These are phyloP conservation scores for Chitala chitala DNA, from an alignment of 2,113 vertebrate genomes.

Conservation along the genomic window DNA sequence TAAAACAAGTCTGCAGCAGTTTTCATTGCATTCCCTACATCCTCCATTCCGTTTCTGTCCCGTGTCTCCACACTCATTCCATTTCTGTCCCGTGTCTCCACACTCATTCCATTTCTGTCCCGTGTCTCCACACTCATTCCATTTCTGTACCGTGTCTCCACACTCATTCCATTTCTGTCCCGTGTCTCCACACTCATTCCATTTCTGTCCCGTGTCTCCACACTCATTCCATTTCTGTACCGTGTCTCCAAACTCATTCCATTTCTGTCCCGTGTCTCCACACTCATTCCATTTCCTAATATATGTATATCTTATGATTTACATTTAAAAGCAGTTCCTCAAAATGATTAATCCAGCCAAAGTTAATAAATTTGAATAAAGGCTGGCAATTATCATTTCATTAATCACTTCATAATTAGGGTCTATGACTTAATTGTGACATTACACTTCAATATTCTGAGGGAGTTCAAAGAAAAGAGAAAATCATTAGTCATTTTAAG, in stretches of 20 bases:
- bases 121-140: no score
- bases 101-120: no score
- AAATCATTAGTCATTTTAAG: slow-evolving; percentile 62
- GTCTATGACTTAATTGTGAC: slow-evolving; percentile 59
- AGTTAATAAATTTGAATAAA: slow-evolving; percentile 58
- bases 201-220: no score
- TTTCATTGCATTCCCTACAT: no score
- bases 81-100: no score
- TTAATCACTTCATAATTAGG: slow-evolving; percentile 79
- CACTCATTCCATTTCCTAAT: not conserved
- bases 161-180: no score
- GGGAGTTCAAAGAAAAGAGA: slow-evolving; percentile 56
- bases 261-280: not conserved
- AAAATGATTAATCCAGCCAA: slow-evolving; percentile 61
- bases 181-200: no score
- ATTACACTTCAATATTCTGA: slow-evolving; percentile 63
- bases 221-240: no score
- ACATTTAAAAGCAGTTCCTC: slow-evolving; percentile 46
- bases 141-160: no score
- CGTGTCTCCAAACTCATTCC: slow-evolving; percentile 6
- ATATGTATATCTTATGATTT: slow-evolving; percentile 15
- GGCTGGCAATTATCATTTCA: slow-evolving; percentile 65
- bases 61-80: no score
- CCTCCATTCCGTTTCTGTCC: no score
- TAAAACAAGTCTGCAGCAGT: no score